Percentiles rank a stretch among this genome's conserved stretches.
phyloP scores from a whole-genome alignment of 1,140 invertebrate genomes.

The Diorhabda sublineata region DNA sequence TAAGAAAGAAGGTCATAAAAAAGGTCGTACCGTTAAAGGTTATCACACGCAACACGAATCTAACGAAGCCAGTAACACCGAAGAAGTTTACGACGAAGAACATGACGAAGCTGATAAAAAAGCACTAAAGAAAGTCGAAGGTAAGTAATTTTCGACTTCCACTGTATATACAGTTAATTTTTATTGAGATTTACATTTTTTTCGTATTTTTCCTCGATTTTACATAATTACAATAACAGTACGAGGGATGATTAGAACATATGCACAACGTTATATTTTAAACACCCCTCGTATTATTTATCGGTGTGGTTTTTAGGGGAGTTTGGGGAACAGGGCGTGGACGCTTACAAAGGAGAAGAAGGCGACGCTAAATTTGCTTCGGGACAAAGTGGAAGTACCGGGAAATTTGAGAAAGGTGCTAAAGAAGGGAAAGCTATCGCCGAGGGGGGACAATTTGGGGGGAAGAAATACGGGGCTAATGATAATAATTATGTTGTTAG shows the following conservation, averaged over 20 bases:
- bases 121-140: constrained; percentile 43
- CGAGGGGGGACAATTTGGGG: constrained; percentile 53
- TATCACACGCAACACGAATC: constrained; percentile 60
- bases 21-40: constrained; percentile 59
- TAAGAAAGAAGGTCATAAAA: constrained; percentile 55
- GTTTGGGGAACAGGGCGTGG: constrained; percentile 51
- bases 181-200: background rate
- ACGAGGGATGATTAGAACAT: background rate
- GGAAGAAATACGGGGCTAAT: constrained; percentile 52
- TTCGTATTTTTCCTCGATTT: background rate
- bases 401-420: constrained; percentile 50
- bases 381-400: constrained; percentile 52
- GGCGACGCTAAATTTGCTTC: constrained; percentile 51
- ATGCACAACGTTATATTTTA: background rate
- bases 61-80: constrained; percentile 60
- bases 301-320: constrained; percentile 38
- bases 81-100: constrained; percentile 60
- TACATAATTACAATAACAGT: background rate
- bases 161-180: background rate
- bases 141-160: background rate
- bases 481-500: constrained; percentile 51
- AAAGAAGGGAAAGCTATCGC: constrained; percentile 51
- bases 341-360: constrained; percentile 50
- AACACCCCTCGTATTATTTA: background rate
- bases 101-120: constrained; percentile 57